Conservation (phyloP, 1,140 invertebrate genomes). For the Panagrolaimus sp. region DNA sequence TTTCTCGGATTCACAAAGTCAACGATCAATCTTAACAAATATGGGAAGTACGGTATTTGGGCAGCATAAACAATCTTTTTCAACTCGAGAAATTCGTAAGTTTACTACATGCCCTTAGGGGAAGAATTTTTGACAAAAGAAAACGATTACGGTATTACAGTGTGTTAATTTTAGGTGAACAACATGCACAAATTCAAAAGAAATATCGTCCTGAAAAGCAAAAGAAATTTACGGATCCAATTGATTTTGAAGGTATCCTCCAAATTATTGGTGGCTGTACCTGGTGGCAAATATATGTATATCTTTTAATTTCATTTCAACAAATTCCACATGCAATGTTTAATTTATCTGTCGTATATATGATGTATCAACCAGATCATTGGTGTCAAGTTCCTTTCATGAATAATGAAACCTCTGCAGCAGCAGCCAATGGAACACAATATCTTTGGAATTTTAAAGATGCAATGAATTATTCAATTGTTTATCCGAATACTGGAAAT, state of each 20-base stretch:
- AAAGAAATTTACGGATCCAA: slow-evolving; percentile 54
- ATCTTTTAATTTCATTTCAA: slow-evolving; percentile 54
- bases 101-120: too few species aligned
- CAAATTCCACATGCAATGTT: slow-evolving; percentile 58
- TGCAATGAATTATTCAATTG: slow-evolving; percentile 44
- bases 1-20: slow-evolving; percentile 40
- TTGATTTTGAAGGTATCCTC: slow-evolving; percentile 57
- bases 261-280: slow-evolving; percentile 58
- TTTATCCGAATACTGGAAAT: slow-evolving; percentile 50
- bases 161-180: too few species aligned
- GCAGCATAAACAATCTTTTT: slow-evolving; percentile 54
- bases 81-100: slow-evolving; percentile 54
- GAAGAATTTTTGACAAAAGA: too few species aligned
- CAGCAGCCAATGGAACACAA: neutral
- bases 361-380: slow-evolving; percentile 59
- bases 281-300: slow-evolving; percentile 60
- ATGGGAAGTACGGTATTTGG: slow-evolving; percentile 22
- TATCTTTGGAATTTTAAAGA: slow-evolving; percentile 48
- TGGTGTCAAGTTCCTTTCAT: slow-evolving; percentile 48
- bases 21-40: slow-evolving; percentile 29
- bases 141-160: too few species aligned
- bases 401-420: too few species aligned
- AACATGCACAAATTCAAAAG: slow-evolving; percentile 56
- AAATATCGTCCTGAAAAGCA: slow-evolving; percentile 46
- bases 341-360: slow-evolving; percentile 58